Evolutionary conservation across 2,888 invertebrate genomes (phyloP).

Genomic region (Scaptomyza caliginosa): DNA sequence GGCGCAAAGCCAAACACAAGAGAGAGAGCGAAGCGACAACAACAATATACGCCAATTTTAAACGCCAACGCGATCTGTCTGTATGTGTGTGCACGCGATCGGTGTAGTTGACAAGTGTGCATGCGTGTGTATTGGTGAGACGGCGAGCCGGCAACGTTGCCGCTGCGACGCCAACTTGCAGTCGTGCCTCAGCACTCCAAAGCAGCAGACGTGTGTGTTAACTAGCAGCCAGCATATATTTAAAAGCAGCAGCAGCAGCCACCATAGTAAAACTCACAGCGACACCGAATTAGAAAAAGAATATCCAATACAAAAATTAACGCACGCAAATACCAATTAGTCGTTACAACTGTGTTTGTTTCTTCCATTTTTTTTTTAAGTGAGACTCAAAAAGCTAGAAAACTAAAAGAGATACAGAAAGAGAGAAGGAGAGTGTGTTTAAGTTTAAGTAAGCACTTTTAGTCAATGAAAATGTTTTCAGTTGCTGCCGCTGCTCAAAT

Average conservation of each 20-base stretch:
- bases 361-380: background rate
- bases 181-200: slow-evolving; percentile 71
- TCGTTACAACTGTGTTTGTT: background rate
- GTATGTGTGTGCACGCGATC: slow-evolving; percentile 1
- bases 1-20: slow-evolving; percentile 25
- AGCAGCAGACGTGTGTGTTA: slow-evolving; percentile 56
- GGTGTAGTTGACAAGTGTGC: background rate
- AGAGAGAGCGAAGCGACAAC: slow-evolving; percentile 10
- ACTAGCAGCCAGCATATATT: slow-evolving; percentile 8
- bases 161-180: slow-evolving; percentile 57
- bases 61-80: slow-evolving; percentile 44
- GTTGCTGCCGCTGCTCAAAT: slow-evolving; percentile 52
- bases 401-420: background rate
- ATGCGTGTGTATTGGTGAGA: slow-evolving; percentile 32
- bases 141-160: slow-evolving; percentile 46
- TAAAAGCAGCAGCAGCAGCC: slow-evolving; percentile 14
- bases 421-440: background rate
- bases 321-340: slow-evolving; percentile 3
- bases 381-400: background rate
- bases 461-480: slow-evolving; percentile 54
- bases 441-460: background rate
- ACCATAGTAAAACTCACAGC: background rate
- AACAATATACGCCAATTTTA: slow-evolving; percentile 4
- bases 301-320: background rate
- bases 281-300: background rate